Conservation (phyloP, 2,113 vertebrate genomes). For the Rhabdomys dilectus region DNA sequence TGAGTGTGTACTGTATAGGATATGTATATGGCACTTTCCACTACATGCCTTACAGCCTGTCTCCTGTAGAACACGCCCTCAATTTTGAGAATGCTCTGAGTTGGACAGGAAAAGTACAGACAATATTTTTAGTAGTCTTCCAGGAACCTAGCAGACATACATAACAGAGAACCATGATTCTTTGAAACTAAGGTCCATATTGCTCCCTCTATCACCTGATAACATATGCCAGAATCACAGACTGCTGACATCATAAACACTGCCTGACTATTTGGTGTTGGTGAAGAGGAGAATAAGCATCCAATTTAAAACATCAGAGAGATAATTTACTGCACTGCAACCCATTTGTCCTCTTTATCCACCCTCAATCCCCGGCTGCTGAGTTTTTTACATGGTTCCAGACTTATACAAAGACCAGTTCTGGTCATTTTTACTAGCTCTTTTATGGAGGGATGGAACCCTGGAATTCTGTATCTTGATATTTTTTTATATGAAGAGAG, state of each 20-base stretch:
- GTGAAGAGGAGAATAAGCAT: background rate
- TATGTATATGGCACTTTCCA: background rate
- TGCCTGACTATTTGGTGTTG: background rate
- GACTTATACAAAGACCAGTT: conserved; percentile 27
- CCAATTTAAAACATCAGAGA: background rate
- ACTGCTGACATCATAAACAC: background rate
- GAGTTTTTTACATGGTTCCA: conserved; percentile 6
- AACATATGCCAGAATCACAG: background rate
- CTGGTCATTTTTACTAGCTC: conserved; percentile 30
- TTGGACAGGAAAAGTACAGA: background rate
- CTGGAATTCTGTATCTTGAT: background rate
- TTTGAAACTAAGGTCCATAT: conserved; percentile 6
- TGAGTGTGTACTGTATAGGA: background rate
- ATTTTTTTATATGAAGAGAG: conserved; percentile 20
- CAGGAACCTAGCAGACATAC: background rate
- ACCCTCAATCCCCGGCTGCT: background rate
- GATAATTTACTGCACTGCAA: background rate
- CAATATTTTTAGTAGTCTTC: background rate
- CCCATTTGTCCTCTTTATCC: conserved; percentile 11
- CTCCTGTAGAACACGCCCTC: background rate
- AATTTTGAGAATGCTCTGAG: conserved; percentile 19
- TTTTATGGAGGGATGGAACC: conserved; percentile 15
- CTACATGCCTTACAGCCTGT: background rate
- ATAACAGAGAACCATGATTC: conserved; percentile 18
- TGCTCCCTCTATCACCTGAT: background rate